Conservation (phyloP, 1,140 invertebrate species). For the Polypedilum pembai region DNA sequence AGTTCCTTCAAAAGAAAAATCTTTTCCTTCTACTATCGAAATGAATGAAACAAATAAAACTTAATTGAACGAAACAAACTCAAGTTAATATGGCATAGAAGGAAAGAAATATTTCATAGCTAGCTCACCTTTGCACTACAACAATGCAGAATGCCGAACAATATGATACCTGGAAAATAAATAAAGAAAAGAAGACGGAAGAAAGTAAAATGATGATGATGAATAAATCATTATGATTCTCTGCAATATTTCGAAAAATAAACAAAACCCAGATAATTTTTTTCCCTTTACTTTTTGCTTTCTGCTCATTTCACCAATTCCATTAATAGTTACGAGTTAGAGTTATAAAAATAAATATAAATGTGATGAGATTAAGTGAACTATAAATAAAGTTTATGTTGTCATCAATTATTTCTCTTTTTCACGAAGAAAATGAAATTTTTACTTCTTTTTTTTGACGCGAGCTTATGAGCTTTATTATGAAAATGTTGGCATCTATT, state of each 20-base stretch:
- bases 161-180: conserved; percentile 23
- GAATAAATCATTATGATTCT: conserved; percentile 12
- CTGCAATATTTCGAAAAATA: not conserved
- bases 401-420: conserved; percentile 13
- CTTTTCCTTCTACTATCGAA: not conserved
- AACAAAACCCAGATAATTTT: not conserved
- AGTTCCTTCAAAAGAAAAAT: no score
- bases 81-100: not conserved
- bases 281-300: not conserved
- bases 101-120: conserved; percentile 22
- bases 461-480: conserved; percentile 17
- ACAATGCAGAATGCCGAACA: conserved; percentile 21
- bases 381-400: conserved; percentile 7
- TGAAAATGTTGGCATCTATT: not conserved
- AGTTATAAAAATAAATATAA: not conserved
- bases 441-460: not conserved
- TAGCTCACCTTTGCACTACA: conserved; percentile 2
- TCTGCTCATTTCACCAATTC: not conserved
- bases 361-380: conserved; percentile 4
- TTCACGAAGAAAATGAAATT: not conserved
- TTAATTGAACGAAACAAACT: conserved; percentile 22
- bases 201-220: not conserved
- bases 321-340: not conserved
- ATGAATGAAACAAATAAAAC: not conserved
- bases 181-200: conserved; percentile 7